These are phyloP conservation scores for Sardina pilchardus DNA, from an alignment of 2,113 vertebrate genomes.

Conservation along the genomic window DNA sequence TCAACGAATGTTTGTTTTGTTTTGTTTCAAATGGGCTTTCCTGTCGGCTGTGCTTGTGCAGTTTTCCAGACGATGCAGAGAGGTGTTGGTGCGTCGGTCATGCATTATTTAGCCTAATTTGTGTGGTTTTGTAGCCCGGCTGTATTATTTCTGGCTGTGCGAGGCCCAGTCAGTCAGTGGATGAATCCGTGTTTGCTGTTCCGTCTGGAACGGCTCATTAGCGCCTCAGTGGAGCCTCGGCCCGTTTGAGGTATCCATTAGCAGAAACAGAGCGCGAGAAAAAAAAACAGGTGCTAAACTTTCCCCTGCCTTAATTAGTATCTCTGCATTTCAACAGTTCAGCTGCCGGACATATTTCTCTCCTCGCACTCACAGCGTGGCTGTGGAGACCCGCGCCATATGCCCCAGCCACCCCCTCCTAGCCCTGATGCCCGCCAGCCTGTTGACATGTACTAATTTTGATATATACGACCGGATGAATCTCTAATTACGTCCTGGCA, in stretches of 20 bases:
- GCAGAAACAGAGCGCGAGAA: constrained; percentile 45
- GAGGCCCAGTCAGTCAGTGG: constrained; percentile 5
- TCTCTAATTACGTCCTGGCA: constrained; percentile 93
- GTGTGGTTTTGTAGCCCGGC: not conserved
- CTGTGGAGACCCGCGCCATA: constrained; percentile 77
- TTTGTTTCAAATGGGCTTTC: not conserved
- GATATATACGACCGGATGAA: constrained; percentile 88
- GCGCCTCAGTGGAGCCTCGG: constrained; percentile 48
- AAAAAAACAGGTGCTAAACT: constrained; percentile 73
- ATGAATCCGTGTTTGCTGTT: constrained; percentile 51
- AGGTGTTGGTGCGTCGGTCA: not conserved
- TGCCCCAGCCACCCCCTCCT: constrained; percentile 72
- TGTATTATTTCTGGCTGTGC: constrained; percentile 11
- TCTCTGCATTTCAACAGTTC: constrained; percentile 66
- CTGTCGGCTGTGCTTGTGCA: not conserved
- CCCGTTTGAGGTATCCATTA: constrained; percentile 62
- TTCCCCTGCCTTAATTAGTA: constrained; percentile 71
- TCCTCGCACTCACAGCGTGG: constrained; percentile 54
- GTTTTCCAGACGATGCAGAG: not conserved
- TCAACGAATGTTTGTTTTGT: not conserved
- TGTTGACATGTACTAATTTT: constrained; percentile 88
- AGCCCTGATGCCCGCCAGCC: constrained; percentile 80
- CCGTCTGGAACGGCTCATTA: constrained; percentile 57
- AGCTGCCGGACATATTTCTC: constrained; percentile 56
- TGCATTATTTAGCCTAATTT: not conserved